Base-by-base conservation (phyloP, 2,888 invertebrate genomes). In the Eustalomyia histrio region DNA sequence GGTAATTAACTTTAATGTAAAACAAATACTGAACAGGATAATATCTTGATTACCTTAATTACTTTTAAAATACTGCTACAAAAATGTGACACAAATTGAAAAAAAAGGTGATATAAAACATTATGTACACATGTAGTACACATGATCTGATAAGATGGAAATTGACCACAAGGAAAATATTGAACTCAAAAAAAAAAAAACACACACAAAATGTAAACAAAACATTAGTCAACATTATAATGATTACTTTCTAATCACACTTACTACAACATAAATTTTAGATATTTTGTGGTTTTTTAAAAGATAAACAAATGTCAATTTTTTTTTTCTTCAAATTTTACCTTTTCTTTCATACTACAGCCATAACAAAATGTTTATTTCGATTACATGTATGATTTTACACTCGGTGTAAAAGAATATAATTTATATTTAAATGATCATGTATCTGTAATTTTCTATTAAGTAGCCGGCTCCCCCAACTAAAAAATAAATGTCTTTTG, bases 1-100 rank as follows among this genome's bases (percentile, higher is more conserved):
- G 84, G 85, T 84, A 87, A 88, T 88, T 88, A 87, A 86, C 86
- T 87, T 87, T 85, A 84, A 85, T 87, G 86, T 85, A 69, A 83
- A 84, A 82, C 83, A 83, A 79, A 84, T 81, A 83, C 64, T 63
- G 33, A 75, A 57, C 47, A 16, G 29, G 88, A 87, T 87, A 87
- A 84, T 29, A 58, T 58, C 76, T 74, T 58, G 72, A 58, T 72
- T 72, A 43, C 71, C 71, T 76, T 58, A 76, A 76, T 68, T 52
- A 39, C 69, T 68, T 65, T 72, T 12, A 61, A 76, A 65, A 58
- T 57, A 63, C 63, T 61, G 14, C 43, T 69, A 24, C 33, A 50
- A 63, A 18, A 9, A 47, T n/a, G 6, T 10, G 14, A 12, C 1
- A 69, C 52, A 80, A 80, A 76, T 75, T 65, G 55, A 61, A 35